Evolutionary conservation across 2,113 vertebrate genomes (phyloP).

Genomic region (Alectura lathami): DNA sequence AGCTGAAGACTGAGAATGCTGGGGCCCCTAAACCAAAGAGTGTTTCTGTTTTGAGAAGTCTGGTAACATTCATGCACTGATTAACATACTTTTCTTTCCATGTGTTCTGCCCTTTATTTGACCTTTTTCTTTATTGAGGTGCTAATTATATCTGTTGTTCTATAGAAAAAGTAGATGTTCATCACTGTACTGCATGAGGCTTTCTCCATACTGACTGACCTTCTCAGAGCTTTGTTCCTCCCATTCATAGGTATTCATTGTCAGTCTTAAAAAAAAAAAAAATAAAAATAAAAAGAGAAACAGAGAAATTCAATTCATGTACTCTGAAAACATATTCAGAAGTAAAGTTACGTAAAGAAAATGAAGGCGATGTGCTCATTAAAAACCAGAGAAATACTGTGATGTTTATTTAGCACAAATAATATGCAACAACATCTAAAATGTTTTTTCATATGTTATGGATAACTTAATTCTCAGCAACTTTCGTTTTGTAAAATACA

Average conservation of each 20-base stretch:
- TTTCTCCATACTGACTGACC: not conserved
- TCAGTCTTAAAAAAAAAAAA: not conserved
- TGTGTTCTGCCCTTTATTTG: not conserved
- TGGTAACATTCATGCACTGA: not conserved
- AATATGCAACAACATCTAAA: not conserved
- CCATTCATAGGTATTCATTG: not conserved
- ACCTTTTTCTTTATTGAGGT: not conserved
- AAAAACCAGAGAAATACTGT: not conserved
- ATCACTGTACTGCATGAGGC: not conserved
- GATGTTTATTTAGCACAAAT: not conserved
- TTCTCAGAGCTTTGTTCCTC: not conserved
- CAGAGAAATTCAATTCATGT: not conserved
- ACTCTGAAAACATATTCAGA: not conserved
- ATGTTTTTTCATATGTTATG: not conserved
- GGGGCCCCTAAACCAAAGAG: not conserved
- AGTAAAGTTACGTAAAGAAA: not conserved
- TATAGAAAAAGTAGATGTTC: not conserved
- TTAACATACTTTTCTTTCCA: not conserved
- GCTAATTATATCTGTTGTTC: not conserved
- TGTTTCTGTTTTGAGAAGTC: not conserved
- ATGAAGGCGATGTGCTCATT: not conserved
- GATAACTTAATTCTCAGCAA: not conserved
- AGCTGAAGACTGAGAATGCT: not conserved
- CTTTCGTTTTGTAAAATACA: not conserved
- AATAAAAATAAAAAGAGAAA: not conserved